These are phyloP conservation scores for Agrilus mali DNA, from an alignment of 2,888 invertebrate species.

Conservation along the genomic window DNA sequence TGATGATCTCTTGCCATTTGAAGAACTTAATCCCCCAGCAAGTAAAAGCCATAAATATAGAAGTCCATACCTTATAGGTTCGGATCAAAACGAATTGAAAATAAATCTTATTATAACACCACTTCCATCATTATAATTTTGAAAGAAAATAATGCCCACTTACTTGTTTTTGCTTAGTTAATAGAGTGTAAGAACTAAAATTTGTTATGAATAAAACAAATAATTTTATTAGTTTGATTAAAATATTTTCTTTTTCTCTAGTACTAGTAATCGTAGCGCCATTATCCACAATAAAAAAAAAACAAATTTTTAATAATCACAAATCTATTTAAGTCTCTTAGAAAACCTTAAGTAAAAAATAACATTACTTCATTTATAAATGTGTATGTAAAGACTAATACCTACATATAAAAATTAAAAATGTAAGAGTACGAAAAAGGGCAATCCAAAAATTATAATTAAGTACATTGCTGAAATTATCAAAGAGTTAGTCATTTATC, in stretches of 20 bases:
- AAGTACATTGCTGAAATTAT: not conserved
- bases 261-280: too few relatives aligned
- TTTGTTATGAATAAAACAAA: slow-evolving; percentile 1
- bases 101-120: slow-evolving; percentile 70
- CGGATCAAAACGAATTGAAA: slow-evolving; percentile 56
- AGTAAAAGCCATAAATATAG: slow-evolving; percentile 13
- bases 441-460: too few relatives aligned
- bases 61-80: slow-evolving; percentile 49
- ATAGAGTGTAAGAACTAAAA: slow-evolving; percentile 1
- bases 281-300: too few relatives aligned
- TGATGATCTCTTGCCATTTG: slow-evolving; percentile 66
- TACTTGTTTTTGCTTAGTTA: slow-evolving; percentile 2
- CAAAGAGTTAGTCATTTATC: not conserved
- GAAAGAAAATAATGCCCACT: not conserved
- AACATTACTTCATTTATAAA: too few relatives aligned
- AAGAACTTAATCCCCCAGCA: slow-evolving; percentile 56
- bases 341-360: too few relatives aligned
- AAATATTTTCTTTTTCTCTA: too few relatives aligned
- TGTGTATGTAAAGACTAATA: too few relatives aligned
- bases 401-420: too few relatives aligned
- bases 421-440: too few relatives aligned
- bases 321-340: too few relatives aligned
- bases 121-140: slow-evolving; percentile 1
- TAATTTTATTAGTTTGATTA: not conserved
- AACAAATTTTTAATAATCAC: too few relatives aligned